These are phyloP conservation scores for Perca flavescens DNA, from an alignment of 2,113 vertebrate species.

Conservation along the genomic window DNA sequence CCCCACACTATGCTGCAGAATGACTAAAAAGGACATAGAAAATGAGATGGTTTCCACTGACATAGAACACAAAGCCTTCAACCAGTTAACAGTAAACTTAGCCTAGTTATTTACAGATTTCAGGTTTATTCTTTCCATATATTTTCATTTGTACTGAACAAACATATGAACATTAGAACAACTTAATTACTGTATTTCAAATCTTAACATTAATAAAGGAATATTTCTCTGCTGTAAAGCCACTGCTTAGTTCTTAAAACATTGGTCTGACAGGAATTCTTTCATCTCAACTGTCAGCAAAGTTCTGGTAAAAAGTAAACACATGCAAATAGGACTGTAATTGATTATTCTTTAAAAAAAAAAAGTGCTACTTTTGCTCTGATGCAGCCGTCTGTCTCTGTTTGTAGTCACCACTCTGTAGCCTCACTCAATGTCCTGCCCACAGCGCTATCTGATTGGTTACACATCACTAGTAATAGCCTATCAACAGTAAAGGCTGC, in stretches of 20 bases:
- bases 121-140: no score
- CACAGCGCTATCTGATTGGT: neutral
- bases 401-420: neutral
- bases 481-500: neutral
- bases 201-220: neutral
- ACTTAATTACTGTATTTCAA: neutral
- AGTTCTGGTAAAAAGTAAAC: neutral
- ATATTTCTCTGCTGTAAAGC: neutral
- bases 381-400: neutral
- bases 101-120: neutral
- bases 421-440: neutral
- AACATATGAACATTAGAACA: neutral
- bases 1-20: conserved; percentile 3
- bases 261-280: neutral
- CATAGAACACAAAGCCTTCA: neutral
- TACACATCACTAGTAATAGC: neutral
- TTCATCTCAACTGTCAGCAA: neutral
- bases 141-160: neutral
- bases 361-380: neutral
- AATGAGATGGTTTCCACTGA: neutral
- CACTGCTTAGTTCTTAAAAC: neutral
- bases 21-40: neutral
- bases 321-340: neutral
- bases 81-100: neutral
- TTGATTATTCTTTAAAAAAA: neutral